These are phyloP conservation scores for Chauna torquata DNA, from an alignment of 2,113 vertebrate species.

Conservation along the genomic window DNA sequence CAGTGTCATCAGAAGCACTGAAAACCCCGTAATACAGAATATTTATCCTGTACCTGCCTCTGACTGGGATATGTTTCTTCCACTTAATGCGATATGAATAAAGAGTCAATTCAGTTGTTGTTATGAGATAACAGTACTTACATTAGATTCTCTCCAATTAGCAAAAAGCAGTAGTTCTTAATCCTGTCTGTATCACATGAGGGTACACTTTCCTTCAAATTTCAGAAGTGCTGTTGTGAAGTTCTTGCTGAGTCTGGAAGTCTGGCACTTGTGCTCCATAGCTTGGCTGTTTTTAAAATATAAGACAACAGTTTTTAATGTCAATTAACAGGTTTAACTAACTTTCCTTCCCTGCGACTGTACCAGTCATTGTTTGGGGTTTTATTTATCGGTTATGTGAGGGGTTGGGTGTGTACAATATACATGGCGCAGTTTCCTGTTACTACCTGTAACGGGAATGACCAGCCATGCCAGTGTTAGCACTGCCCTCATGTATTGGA, in stretches of 20 bases:
- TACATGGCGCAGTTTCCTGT: not conserved
- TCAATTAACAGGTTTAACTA: not conserved
- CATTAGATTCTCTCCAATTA: not conserved
- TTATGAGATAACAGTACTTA: slow-evolving; percentile 21
- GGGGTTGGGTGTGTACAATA: not conserved
- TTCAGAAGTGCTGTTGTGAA: not conserved
- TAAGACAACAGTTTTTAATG: not conserved
- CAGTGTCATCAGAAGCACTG: not conserved
- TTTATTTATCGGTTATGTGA: not conserved
- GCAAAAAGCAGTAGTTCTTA: not conserved
- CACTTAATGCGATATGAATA: slow-evolving; percentile 34
- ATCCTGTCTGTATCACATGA: not conserved
- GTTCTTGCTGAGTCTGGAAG: not conserved
- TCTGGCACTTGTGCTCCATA: not conserved
- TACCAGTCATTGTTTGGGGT: not conserved
- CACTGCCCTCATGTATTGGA: not conserved
- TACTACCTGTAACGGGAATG: not conserved
- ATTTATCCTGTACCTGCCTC: not conserved
- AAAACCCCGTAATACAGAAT: not conserved
- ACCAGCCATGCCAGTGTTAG: not conserved
- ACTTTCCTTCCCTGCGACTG: not conserved
- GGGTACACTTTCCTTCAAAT: not conserved
- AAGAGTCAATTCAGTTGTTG: slow-evolving; percentile 30
- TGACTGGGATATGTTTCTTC: slow-evolving; percentile 1
- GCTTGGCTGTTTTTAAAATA: not conserved